These are phyloP conservation scores for Apodemus speciosus DNA, from an alignment of 2,113 vertebrate genomes.

Conservation along the genomic window DNA sequence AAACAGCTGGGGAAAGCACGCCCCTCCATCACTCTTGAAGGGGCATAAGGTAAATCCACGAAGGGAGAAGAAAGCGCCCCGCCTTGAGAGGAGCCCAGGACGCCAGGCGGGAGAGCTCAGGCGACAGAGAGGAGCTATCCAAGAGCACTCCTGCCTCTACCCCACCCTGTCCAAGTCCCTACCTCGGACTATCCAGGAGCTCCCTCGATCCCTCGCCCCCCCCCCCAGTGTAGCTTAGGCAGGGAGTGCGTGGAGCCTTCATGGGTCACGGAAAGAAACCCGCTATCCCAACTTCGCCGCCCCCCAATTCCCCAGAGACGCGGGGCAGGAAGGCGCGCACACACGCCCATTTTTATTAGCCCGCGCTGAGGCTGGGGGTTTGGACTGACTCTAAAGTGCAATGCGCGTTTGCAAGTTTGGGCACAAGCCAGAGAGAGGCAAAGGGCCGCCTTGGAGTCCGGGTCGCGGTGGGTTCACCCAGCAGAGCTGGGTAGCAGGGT, in stretches of 20 bases:
- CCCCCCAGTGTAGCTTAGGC: background rate
- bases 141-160: background rate
- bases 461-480: background rate
- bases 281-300: background rate
- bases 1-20: background rate
- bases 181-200: background rate
- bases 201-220: fast-evolving
- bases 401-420: conserved; percentile 32
- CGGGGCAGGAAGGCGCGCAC: conserved; percentile 38
- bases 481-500: background rate
- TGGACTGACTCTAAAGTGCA: conserved; percentile 43
- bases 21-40: background rate
- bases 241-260: background rate
- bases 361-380: background rate
- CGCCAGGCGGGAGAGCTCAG: background rate
- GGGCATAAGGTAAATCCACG: background rate
- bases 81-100: background rate
- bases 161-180: background rate
- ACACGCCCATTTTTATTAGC: conserved; percentile 65
- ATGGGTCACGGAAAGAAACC: background rate
- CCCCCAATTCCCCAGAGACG: background rate
- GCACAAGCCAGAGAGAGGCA: conserved; percentile 26
- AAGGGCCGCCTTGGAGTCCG: background rate
- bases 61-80: background rate
- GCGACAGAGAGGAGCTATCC: background rate